Conservation (phyloP, 2,888 invertebrate species). For the Leptopilina myrica region DNA sequence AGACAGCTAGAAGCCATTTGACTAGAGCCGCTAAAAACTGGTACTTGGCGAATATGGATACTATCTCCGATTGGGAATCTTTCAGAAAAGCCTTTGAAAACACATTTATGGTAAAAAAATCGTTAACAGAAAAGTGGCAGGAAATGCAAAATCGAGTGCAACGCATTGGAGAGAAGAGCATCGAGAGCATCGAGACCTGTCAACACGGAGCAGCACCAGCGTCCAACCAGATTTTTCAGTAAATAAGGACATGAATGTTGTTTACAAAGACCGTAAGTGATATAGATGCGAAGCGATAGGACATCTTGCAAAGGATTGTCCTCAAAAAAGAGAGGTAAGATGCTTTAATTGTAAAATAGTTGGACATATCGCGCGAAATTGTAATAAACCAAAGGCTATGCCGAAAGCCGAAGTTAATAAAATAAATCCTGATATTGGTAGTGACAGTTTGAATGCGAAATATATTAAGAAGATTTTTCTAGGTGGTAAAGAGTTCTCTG, state of each 20-base stretch:
- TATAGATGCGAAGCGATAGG: not conserved
- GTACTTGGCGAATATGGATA: conserved; percentile 40
- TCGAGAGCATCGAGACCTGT: not conserved
- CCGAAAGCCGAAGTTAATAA: not conserved
- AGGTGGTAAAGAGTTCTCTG: conserved; percentile 4
- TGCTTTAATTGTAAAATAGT: conserved; percentile 4
- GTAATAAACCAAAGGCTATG: conserved; percentile 6
- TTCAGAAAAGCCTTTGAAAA: conserved; percentile 36
- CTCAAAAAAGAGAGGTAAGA: conserved; percentile 35
- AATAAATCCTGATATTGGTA: not conserved
- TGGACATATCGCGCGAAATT: not conserved
- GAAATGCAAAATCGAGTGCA: conserved; percentile 34
- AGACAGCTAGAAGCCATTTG: conserved; percentile 50
- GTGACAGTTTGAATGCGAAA: conserved; percentile 39
- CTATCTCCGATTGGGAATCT: conserved; percentile 44
- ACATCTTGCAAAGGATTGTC: conserved; percentile 46
- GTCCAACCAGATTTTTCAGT: not conserved
- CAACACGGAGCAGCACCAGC: not conserved
- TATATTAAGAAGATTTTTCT: conserved; percentile 44
- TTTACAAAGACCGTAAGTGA: not conserved
- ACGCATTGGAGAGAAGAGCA: not conserved
- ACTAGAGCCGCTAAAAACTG: conserved; percentile 42
- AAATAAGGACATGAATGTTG: not conserved
- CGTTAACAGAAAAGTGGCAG: conserved; percentile 33
- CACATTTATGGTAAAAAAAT: conserved; percentile 45